Conservation (phyloP, 2,888 invertebrate species). For the Gisinianus flammeolus region DNA sequence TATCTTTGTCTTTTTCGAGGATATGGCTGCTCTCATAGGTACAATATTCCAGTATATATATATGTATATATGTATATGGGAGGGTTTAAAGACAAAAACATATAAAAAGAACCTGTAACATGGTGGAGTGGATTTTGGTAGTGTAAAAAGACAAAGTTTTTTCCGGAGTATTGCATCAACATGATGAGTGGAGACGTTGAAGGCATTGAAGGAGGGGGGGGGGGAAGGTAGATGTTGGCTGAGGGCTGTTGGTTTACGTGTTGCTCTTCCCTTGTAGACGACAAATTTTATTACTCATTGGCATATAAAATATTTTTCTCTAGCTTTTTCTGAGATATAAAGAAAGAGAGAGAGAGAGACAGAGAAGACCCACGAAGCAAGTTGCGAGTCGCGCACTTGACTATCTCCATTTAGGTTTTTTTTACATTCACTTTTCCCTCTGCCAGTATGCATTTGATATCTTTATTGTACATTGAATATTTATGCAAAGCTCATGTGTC, state of each 20-base stretch:
- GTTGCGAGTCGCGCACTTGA: not conserved
- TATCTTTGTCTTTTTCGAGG: not conserved
- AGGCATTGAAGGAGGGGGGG: not conserved
- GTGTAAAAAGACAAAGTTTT: too few species aligned
- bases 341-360: not conserved
- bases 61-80: not conserved
- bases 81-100: too few species aligned
- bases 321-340: not conserved
- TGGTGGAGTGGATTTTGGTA: too few species aligned
- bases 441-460: conserved; percentile 11
- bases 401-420: not conserved
- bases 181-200: not conserved
- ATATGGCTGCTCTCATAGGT: not conserved
- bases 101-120: too few species aligned
- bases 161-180: too few species aligned
- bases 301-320: conserved; percentile 44
- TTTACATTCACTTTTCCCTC: not conserved
- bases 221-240: not conserved
- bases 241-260: conserved; percentile 22
- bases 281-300: conserved; percentile 48
- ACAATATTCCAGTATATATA: not conserved
- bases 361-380: not conserved
- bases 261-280: conserved; percentile 30
- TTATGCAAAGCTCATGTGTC: conserved; percentile 24
- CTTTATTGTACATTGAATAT: conserved; percentile 31